Evolutionary conservation across 1,140 invertebrate genomes (phyloP).

Genomic region (Ylistrum balloti): DNA sequence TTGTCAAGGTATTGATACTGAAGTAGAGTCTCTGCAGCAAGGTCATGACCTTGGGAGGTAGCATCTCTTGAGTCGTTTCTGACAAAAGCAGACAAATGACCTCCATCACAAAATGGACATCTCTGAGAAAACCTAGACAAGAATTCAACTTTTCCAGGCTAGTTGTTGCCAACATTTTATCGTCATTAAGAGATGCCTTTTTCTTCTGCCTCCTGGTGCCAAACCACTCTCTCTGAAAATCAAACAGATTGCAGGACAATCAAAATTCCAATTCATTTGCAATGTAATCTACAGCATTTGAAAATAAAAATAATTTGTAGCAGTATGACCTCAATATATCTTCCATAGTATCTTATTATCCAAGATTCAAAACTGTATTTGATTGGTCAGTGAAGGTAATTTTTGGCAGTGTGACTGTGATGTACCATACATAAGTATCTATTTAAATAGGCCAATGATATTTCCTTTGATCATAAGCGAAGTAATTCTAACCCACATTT

Average conservation of each 20-base stretch:
- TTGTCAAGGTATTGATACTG: background rate
- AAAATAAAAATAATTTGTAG: too few relatives aligned
- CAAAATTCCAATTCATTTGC: too few relatives aligned
- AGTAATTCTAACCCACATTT: too few relatives aligned
- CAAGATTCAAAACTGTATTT: too few relatives aligned
- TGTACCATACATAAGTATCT: too few relatives aligned
- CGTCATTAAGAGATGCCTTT: background rate
- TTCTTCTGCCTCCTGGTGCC: background rate
- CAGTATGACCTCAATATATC: too few relatives aligned
- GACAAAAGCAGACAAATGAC: background rate
- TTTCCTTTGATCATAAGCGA: too few relatives aligned
- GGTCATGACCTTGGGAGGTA: background rate
- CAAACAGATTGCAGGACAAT: background rate
- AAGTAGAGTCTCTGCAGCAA: background rate
- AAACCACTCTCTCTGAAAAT: background rate
- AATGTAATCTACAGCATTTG: too few relatives aligned
- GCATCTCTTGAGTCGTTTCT: background rate
- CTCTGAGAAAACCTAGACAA: background rate
- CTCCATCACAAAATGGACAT: background rate
- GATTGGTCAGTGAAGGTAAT: too few relatives aligned
- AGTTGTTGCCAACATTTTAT: background rate
- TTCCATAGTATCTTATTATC: too few relatives aligned
- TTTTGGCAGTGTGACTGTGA: too few relatives aligned
- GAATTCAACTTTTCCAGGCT: background rate
- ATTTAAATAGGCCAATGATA: too few relatives aligned